These are phyloP conservation scores for Corapipo altera DNA, from an alignment of 2,113 vertebrate species.

Conservation along the genomic window DNA sequence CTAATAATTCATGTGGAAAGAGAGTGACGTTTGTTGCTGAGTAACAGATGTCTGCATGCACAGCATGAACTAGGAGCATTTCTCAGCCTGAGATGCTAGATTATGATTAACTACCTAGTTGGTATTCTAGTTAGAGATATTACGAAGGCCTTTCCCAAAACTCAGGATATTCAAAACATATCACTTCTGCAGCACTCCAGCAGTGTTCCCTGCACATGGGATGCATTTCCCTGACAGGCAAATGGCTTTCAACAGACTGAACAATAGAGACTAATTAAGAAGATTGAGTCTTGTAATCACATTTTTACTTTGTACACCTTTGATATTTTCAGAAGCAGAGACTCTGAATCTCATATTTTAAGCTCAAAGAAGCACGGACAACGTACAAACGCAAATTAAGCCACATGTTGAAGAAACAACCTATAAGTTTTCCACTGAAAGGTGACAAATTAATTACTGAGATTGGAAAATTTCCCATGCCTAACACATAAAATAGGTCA, in stretches of 20 bases:
- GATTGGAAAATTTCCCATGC: not conserved
- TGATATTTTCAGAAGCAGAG: not conserved
- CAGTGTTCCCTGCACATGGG: not conserved
- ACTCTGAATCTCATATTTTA: not conserved
- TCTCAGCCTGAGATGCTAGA: not conserved
- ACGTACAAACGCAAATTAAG: not conserved
- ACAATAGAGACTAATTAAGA: not conserved
- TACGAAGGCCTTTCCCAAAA: not conserved
- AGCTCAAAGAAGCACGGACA: not conserved
- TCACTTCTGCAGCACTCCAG: not conserved
- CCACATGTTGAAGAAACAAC: not conserved
- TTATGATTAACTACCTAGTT: constrained; percentile 6
- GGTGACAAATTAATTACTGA: not conserved
- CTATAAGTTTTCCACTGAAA: not conserved
- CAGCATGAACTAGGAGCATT: not conserved
- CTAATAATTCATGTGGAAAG: constrained; percentile 36
- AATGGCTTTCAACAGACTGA: not conserved
- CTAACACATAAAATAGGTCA: not conserved
- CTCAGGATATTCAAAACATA: not conserved
- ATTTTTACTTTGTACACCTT: not conserved
- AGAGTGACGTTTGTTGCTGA: not conserved
- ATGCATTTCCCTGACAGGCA: not conserved
- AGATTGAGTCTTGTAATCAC: not conserved
- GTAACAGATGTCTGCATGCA: constrained; percentile 8
- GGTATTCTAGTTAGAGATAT: not conserved